Base-by-base conservation (phyloP, 2,113 vertebrate species). In the Charina bottae region DNA sequence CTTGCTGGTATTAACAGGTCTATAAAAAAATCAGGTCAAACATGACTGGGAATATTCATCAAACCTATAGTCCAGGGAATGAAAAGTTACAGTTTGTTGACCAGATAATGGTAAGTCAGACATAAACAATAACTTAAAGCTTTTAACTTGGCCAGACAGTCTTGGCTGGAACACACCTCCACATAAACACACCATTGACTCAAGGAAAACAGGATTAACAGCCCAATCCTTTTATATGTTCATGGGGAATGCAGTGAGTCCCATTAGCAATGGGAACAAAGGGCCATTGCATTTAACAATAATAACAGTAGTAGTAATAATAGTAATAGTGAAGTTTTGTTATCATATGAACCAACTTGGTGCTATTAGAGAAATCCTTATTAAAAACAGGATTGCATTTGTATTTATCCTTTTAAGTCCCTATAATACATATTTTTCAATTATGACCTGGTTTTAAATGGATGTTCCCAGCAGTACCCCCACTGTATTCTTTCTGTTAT, bases 31-130 rank as follows among this genome's bases (percentile, higher is more conserved):
- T 33, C 9, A 1, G 4, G 53, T 78, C 62, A 17, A 85, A 54
- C 1, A 33, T 68, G 28, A 68, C 13, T 13, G 1, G 33, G 37
- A 59, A 53, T 15, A 7, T 1, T 54, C 12, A 49, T 19, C 21
- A 64, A 54, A 58, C 37, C 0, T 42, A 26, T 10, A 17, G 0
- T 1, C 2, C 3, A 46, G 33, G 9, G 19, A 58, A 26, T 26
- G 42, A 17, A 13, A 87, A 90, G 62, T 58, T 93, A 15, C n/a
- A 28, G n/a, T 23, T 42, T 37, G 55, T 83, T 4, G 17, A 55
- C 28, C 89, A 90, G 46, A 86, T 83, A 62, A 60, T 90, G 64
- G 89, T 90, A 68, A 90, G 92, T 62, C 21, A 37, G 28, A 55
- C 6, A 19, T 28, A 59, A 2, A 60, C 2, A 9, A 12, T 21